A percentile compares a stretch with the other conserved stretches of the same genome.
Evolutionary conservation across 1,140 invertebrate genomes (phyloP).

Genomic region (Fopius arisanus): DNA sequence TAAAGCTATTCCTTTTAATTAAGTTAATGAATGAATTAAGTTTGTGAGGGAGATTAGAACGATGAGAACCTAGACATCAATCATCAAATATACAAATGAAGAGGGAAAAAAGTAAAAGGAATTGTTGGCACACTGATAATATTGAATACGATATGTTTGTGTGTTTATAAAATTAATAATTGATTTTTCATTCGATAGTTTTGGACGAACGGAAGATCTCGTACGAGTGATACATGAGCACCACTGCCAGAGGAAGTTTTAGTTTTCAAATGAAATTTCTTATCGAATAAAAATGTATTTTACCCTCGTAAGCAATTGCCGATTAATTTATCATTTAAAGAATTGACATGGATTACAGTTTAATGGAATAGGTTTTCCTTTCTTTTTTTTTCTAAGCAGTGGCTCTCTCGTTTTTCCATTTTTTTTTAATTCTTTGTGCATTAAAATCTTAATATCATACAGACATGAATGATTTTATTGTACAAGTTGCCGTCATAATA

Average conservation of each 20-base stretch:
- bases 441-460: conserved; percentile 21
- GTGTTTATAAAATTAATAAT: conserved; percentile 24
- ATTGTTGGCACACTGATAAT: conserved; percentile 62
- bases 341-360: conserved; percentile 32
- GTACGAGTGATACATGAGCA: conserved; percentile 40
- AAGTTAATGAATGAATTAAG: neutral
- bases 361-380: conserved; percentile 29
- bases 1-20: neutral
- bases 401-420: conserved; percentile 17
- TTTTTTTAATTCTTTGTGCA: conserved; percentile 32
- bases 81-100: conserved; percentile 14
- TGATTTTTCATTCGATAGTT: conserved; percentile 10
- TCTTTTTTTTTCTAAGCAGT: conserved; percentile 22
- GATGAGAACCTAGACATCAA: neutral
- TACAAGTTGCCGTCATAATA: conserved; percentile 21
- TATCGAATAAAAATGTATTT: conserved; percentile 1
- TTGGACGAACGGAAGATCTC: conserved; percentile 47
- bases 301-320: conserved; percentile 13
- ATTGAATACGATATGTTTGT: conserved; percentile 42
- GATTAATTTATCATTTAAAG: conserved; percentile 25
- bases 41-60: neutral
- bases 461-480: conserved; percentile 23
- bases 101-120: conserved; percentile 22
- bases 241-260: conserved; percentile 31
- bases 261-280: conserved; percentile 12